Evolutionary conservation across 2,797 vertebrate species (phyloP), one percentile per base, ranked within the genome.

Genomic region (Sebastes nivosus): DNA sequence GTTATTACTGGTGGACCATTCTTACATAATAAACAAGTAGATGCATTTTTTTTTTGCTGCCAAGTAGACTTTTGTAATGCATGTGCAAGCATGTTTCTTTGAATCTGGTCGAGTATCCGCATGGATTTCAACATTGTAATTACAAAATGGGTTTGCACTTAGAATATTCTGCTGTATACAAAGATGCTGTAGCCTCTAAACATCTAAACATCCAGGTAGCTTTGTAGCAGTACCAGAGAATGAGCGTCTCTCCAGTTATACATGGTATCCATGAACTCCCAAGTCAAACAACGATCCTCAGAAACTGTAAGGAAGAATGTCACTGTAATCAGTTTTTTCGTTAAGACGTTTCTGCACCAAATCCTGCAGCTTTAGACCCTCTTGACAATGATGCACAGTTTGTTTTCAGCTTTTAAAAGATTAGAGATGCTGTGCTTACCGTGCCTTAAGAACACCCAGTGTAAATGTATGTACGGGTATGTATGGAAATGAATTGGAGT

Each of bases 191-290:
- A 58, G 77, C 70, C 69, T 80, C 36, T 5, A 14, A 78, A 67
- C 68, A 75, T 80, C 36, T 5, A 14, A 78, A 67, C 68, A 75
- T 61, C 69, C 75, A 50, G 82, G 79, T 84, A 29, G 55, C 69
- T 82, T 76, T 60, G 77, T 65, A 73, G 81, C 75, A 80, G 81
- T 71, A 54, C 54, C 75, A 59, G 67, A 79, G 68, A 57, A 27
- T 6, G 58, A 72, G 68, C 18, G 11, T 38, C 77, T 68, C 32
- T 54, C 82, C 67, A 74, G 54, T 92, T 96, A 96, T 96, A 94
- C 97, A 97, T 97, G 97, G 96, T 96, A 96, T 97, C 97, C 96
- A 96, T 96, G 97, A 95, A 94, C 94, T 93, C 81, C 61, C 77
- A 67, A 83, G 79, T 87, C 85, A 80, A 84, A 79, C 65, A 67